phyloP scores from a whole-genome alignment of 2,113 vertebrate species.

The Ivindomyrus marchei region DNA sequence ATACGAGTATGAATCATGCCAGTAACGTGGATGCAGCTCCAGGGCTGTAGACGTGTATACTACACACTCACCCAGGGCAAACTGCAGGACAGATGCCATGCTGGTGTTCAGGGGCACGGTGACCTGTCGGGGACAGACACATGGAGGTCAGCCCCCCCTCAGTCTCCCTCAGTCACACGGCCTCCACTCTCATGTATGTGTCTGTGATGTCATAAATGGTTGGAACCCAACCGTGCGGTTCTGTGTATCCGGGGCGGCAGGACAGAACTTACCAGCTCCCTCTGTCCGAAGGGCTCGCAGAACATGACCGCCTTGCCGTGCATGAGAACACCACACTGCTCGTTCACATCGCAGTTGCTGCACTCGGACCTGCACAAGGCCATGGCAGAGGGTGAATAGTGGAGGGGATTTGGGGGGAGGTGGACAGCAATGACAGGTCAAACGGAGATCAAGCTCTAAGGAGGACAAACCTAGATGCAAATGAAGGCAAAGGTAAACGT shows the following conservation, averaged over 20 bases:
- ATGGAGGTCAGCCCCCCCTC: neutral
- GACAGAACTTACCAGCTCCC: constrained; percentile 76
- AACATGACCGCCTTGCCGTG: constrained; percentile 82
- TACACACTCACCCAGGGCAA: constrained; percentile 83
- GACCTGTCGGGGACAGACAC: constrained; percentile 56
- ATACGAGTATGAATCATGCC: neutral
- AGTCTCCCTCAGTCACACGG: neutral
- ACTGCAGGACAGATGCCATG: constrained; percentile 89
- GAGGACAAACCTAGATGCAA: neutral
- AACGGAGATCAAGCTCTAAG: neutral
- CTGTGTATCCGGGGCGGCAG: too few relatives aligned
- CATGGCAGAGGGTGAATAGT: neutral
- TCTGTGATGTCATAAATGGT: neutral
- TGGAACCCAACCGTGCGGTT: neutral
- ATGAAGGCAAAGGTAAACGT: neutral
- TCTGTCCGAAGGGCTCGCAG: constrained; percentile 86
- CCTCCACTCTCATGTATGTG: neutral
- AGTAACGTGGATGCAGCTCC: neutral
- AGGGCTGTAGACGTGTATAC: neutral
- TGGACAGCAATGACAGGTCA: neutral
- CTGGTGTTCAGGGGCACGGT: constrained; percentile 86
- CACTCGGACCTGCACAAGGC: constrained; percentile 72
- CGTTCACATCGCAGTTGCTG: constrained; percentile 79
- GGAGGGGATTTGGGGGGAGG: neutral
- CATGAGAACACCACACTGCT: constrained; percentile 85